Evolutionary conservation across 1,140 invertebrate genomes (phyloP).

Genomic region (Nebria ingens): DNA sequence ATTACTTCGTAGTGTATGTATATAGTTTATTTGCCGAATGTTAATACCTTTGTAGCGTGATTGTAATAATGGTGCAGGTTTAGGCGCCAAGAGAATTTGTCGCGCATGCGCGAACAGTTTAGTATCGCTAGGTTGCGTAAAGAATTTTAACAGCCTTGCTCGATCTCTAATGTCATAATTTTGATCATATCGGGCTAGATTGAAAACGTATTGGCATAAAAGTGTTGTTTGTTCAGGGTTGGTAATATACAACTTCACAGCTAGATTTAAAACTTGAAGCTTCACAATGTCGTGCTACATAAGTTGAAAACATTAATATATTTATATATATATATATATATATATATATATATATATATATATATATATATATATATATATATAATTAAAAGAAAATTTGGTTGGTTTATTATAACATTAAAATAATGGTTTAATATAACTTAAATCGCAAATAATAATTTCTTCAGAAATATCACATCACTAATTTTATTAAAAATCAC

Average conservation of each 20-base stretch:
- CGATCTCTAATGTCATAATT: constrained; percentile 97
- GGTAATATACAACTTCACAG: constrained; percentile 85
- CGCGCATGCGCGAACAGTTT: constrained; percentile 59
- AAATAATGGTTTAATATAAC: neutral
- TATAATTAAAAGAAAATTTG: too few relatives aligned
- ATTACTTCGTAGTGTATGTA: neutral
- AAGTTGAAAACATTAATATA: constrained; percentile 19
- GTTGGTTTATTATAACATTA: constrained; percentile 6
- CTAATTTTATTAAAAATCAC: neutral
- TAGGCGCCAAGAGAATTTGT: constrained; percentile 80
- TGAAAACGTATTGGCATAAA: constrained; percentile 90
- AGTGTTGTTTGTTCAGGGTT: constrained; percentile 79
- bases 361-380: too few relatives aligned
- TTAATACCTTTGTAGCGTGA: constrained; percentile 52
- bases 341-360: too few relatives aligned
- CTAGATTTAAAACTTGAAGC: constrained; percentile 90
- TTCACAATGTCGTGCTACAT: constrained; percentile 89
- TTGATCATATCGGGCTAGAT: constrained; percentile 93
- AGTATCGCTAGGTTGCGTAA: constrained; percentile 58
- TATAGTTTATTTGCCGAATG: neutral
- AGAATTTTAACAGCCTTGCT: constrained; percentile 72
- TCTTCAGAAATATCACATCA: neutral
- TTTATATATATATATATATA: too few relatives aligned
- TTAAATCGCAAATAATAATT: neutral
- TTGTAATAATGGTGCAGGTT: constrained; percentile 71